Evolutionary conservation across 2,888 invertebrate genomes (phyloP), one percentile per base, ranked within the genome.

Genomic region (Eupithecia exiguata): DNA sequence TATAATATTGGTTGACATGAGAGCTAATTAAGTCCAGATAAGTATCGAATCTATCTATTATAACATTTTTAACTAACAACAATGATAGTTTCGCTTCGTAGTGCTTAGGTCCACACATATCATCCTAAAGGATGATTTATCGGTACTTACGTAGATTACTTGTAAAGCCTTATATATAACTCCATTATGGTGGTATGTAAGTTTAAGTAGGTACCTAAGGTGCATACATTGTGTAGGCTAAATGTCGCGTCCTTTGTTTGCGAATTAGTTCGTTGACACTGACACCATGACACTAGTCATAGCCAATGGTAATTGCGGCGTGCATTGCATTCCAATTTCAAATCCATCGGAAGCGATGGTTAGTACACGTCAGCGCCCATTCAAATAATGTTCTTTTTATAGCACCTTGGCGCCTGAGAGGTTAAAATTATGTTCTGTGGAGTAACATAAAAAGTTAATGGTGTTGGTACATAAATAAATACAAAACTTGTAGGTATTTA

Each of bases 221-320:
- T 12, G 12, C 10, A 35, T n/a, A n/a, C n/a, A n/a, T n/a, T n/a
- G n/a, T 30, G 73, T 69, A 70, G 70, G 74, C 35, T 53, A 66
- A 36, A 71, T 71, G 69, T 53, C 16, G 30, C 62, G 72, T 74
- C 73, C 74, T 90, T 91, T 91, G 90, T 91, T 88, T 88, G 87
- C 86, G 87, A 89, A 90, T 90, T 89, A 88, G 91, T 91, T 91
- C 90, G 87, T 90, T 91, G 91, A 91, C 91, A 87, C 66, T 66
- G 66, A 66, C 87, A 83, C 77, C 81, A 78, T 58, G 58, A 25
- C 74, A 75, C 80, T 75, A 70, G n/a, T 49, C 86, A 83, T 80
- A 80, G 84, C 83, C 83, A 84, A 88, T 89, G 89, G 70, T 74
- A 71, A 72, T 74, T 12, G 63, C 58, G 18, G 62, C 72, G 65